Conservation (phyloP, 2,113 vertebrate genomes). For the Ceratotherium simum region DNA sequence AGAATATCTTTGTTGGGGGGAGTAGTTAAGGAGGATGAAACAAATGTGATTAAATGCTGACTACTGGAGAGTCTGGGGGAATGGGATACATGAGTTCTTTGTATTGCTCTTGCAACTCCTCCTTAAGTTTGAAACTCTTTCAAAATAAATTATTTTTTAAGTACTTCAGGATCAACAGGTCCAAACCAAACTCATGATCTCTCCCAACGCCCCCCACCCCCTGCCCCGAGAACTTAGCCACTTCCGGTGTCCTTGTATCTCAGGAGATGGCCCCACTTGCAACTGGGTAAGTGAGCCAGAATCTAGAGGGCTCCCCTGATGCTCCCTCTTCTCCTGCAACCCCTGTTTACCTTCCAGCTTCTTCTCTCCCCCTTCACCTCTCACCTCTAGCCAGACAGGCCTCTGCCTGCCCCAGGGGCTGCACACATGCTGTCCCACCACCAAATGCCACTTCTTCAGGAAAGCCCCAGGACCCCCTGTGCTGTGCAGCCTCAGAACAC, state of each 20-base stretch:
- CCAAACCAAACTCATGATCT: background rate
- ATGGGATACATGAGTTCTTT: background rate
- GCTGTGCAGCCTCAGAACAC: background rate
- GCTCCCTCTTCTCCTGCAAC: background rate
- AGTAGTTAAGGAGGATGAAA: background rate
- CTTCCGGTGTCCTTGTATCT: background rate
- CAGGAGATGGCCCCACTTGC: background rate
- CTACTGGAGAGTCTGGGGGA: background rate
- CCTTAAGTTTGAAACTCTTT: background rate
- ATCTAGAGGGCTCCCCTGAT: background rate
- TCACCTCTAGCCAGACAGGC: background rate
- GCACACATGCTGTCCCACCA: background rate
- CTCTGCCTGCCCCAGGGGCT: background rate
- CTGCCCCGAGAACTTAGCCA: no score
- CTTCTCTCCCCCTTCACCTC: background rate
- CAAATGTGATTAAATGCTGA: background rate
- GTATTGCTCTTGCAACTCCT: background rate
- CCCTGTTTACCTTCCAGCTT: background rate
- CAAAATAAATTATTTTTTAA: background rate
- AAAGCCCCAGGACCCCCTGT: background rate
- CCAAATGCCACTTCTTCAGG: background rate
- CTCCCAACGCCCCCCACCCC: background rate
- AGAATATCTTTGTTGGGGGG: background rate
- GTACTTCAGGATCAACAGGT: background rate
- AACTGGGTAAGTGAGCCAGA: background rate